These are phyloP conservation scores for Athalia rosae DNA, from an alignment of 2,888 invertebrate species.

Conservation along the genomic window DNA sequence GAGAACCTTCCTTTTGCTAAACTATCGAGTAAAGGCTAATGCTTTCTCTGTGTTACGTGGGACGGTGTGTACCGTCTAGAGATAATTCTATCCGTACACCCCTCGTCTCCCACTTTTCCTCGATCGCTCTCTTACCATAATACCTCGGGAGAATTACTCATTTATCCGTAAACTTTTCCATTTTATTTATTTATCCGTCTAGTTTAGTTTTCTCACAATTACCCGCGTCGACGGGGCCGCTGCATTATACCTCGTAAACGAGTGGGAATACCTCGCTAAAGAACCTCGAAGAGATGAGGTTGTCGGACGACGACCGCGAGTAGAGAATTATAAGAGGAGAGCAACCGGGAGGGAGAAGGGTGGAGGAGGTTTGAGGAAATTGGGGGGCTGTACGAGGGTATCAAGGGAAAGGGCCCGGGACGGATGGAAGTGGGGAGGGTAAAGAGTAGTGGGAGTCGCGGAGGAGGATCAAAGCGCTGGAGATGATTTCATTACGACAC, in stretches of 20 bases:
- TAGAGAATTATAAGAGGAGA: background rate
- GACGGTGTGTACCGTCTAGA: no score
- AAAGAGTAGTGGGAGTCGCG: slow-evolving; percentile 41
- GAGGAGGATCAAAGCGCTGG: slow-evolving; percentile 70
- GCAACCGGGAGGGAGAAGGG: slow-evolving; percentile 23
- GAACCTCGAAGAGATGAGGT: slow-evolving; percentile 25
- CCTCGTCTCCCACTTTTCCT: no score
- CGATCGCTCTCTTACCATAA: no score
- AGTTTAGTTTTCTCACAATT: slow-evolving; percentile 16
- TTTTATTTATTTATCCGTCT: no score
- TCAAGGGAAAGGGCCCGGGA: slow-evolving; percentile 47
- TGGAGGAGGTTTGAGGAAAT: slow-evolving; percentile 35
- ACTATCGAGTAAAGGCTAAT: slow-evolving; percentile 31
- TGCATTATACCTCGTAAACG: background rate
- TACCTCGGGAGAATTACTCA: no score
- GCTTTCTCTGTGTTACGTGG: background rate
- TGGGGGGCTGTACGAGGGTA: slow-evolving; percentile 26
- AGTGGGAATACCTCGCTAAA: slow-evolving; percentile 34
- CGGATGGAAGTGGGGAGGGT: slow-evolving; percentile 45
- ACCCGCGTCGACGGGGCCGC: slow-evolving; percentile 14
- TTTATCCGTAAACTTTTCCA: no score
- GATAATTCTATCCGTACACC: no score
- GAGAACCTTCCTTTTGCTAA: background rate
- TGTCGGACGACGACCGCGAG: slow-evolving; percentile 34
- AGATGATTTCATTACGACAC: slow-evolving; percentile 73